Evolutionary conservation across 92 coral and sea anemone genomes (phyloP), one percentile per base, ranked within the genome.

Genomic region (Paragorgia papillata): DNA sequence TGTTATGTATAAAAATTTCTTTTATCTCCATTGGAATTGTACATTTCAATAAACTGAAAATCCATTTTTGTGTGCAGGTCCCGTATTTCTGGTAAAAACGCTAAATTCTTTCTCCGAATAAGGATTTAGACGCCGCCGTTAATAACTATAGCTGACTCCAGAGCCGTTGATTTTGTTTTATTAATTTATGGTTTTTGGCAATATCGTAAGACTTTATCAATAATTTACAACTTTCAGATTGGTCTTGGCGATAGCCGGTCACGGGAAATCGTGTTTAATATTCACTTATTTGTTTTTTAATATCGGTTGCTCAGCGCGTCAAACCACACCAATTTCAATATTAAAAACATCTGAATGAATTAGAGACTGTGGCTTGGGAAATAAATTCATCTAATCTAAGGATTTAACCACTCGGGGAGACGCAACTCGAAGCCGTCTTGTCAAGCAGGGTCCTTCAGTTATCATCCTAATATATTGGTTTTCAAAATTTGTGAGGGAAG

Each of bases 301-400:
- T 71, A 51, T 71, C 50, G 63, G 57, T 15, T 35, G 46, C 50
- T 31, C 78, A 20, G 28, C 10, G 50, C 17, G 63, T 20, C 46
- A 53, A 54, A 71, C 78, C 78, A 55, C 78, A 71, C 12, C 64
- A 55, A 51, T 71, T 71, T 71, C 64, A 53, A 53, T 71, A 71
- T 71, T 44, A 71, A 71, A 71, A 71, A 71, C 78, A 20, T 20
- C 27, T 12, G 33, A 71, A 68, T 49, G 75, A 68, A 68, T 68
- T 68, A 68, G 75, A 21, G 31, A 44, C 24, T 35, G 50, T 49
- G 29, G 75, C 58, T 68, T 68, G 59, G 12, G 40, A 49, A 68
- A 7, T 44, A 68, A 49, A 68, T 48, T 9, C 75, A 37, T 29
- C 44, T 67, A 41, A 43, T 67, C 57, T 8, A 46, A 48, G 57